Evolutionary conservation across 1,140 invertebrate species (phyloP).

Genomic region (Calephelis virginiensis): DNA sequence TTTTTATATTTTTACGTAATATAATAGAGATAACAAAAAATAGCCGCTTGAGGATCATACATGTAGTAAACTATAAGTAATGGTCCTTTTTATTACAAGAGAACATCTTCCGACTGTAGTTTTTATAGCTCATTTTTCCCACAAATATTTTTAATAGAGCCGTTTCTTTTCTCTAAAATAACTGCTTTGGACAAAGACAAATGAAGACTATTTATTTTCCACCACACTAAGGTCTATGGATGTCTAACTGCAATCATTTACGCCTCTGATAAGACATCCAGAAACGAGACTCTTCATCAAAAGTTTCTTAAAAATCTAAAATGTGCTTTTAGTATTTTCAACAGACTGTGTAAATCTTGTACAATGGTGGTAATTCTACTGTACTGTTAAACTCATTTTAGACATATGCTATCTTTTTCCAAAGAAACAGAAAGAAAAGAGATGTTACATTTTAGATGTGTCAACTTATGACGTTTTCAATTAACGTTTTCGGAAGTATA

Average conservation of each 20-base stretch:
- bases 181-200: conserved; percentile 5
- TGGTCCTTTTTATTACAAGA: not conserved
- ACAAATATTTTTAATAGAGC: conserved; percentile 4
- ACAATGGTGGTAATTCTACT: too few species aligned
- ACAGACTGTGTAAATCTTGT: too few species aligned
- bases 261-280: conserved; percentile 4
- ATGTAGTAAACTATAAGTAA: too few species aligned
- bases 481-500: too few species aligned
- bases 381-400: too few species aligned
- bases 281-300: not conserved
- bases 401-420: too few species aligned
- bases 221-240: conserved; percentile 2
- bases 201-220: conserved; percentile 11
- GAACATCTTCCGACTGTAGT: not conserved
- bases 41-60: too few species aligned
- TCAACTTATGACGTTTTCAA: too few species aligned
- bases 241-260: not conserved
- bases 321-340: conserved; percentile 2
- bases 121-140: not conserved
- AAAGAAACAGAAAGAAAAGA: too few species aligned
- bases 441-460: too few species aligned
- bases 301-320: not conserved
- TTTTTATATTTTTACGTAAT: too few species aligned
- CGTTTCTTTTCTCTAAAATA: conserved; percentile 7
- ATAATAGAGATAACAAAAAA: too few species aligned